These are phyloP conservation scores for Cotesia congregata DNA, from an alignment of 2,888 invertebrate species.

Conservation along the genomic window DNA sequence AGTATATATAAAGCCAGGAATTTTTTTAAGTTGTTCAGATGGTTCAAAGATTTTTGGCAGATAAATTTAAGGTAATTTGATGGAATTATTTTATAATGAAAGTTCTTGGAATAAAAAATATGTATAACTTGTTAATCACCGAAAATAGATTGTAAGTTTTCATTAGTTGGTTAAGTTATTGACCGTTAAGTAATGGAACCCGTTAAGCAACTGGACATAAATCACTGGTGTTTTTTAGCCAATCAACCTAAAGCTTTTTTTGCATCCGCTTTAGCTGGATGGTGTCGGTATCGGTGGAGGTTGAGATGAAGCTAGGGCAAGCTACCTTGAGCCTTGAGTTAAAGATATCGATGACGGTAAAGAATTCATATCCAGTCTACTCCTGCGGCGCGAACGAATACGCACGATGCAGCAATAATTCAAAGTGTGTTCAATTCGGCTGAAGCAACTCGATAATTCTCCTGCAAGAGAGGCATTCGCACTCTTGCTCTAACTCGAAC, in stretches of 20 bases:
- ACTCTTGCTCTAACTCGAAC: background rate
- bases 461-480: background rate
- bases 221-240: constrained; percentile 65
- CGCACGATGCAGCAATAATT: constrained; percentile 60
- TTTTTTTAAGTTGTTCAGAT: too few species aligned
- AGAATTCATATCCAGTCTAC: constrained; percentile 42
- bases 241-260: constrained; percentile 61
- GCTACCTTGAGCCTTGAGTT: background rate
- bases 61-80: too few species aligned
- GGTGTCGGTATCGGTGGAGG: background rate
- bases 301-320: background rate
- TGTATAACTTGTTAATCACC: too few species aligned
- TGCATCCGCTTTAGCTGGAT: constrained; percentile 30
- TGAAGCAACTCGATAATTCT: constrained; percentile 28
- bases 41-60: too few species aligned
- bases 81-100: too few species aligned
- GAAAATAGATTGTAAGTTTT: constrained; percentile 13
- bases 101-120: too few species aligned
- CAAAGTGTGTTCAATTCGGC: constrained; percentile 51
- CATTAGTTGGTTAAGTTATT: constrained; percentile 20
- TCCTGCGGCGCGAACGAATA: constrained; percentile 56
- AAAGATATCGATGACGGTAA: constrained; percentile 26
- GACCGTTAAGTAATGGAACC: constrained; percentile 27
- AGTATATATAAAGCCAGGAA: too few species aligned
- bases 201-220: constrained; percentile 61